Percentiles rank a stretch among this genome's conserved stretches.
These are phyloP conservation scores for Eptesicus fuscus DNA, from an alignment of 2,113 vertebrate genomes.

Conservation along the genomic window DNA sequence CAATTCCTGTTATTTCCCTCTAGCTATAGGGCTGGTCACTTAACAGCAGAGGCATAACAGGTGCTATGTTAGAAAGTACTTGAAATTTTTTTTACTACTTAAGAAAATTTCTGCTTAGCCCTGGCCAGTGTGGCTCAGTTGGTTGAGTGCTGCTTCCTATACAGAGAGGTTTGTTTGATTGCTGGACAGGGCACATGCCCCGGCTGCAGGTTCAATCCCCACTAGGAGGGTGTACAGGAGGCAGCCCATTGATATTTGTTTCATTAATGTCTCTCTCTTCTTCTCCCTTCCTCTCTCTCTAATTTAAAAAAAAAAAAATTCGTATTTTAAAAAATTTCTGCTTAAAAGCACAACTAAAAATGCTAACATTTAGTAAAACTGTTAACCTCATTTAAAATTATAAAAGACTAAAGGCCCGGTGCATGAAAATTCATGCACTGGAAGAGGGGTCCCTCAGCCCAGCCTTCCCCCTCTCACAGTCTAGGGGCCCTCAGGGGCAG, in stretches of 20 bases:
- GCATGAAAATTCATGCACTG: too few species aligned
- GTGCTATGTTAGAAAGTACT: background rate
- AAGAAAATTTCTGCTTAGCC: background rate
- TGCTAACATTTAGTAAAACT: background rate
- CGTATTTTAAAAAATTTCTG: background rate
- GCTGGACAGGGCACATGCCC: background rate
- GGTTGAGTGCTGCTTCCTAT: too few species aligned
- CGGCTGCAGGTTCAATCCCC: background rate
- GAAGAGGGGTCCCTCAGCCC: too few species aligned
- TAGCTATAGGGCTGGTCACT: background rate
- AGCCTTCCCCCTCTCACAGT: too few species aligned
- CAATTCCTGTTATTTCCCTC: background rate
- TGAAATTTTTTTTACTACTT: background rate
- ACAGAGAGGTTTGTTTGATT: too few species aligned
- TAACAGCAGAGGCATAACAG: background rate
- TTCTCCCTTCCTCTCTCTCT: too few species aligned
- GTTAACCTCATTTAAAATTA: conserved; percentile 11
- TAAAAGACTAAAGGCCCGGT: background rate
- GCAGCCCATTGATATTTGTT: background rate
- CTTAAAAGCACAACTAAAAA: background rate
- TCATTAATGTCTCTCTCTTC: background rate
- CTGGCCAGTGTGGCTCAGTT: too few species aligned
- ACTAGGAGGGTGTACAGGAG: background rate
- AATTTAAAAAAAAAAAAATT: background rate
- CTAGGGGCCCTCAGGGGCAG: too few species aligned